Conservation (phyloP, 2,113 vertebrate genomes). For the Casuarius casuarius region DNA sequence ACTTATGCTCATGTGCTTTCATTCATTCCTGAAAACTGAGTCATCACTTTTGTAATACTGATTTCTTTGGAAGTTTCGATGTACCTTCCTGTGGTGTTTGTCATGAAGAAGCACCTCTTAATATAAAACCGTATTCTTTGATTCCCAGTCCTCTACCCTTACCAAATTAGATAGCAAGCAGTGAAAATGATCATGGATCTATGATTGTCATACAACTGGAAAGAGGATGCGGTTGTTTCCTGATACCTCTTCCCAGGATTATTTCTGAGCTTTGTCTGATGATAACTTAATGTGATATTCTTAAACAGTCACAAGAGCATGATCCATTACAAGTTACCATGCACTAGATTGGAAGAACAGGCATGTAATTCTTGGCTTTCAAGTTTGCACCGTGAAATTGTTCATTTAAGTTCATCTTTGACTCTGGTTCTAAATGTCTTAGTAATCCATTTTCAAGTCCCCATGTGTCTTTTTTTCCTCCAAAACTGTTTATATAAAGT, state of each 20-base stretch:
- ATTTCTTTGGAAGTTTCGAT: not conserved
- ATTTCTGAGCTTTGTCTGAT: not conserved
- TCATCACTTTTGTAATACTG: not conserved
- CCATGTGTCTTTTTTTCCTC: not conserved
- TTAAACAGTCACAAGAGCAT: not conserved
- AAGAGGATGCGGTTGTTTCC: not conserved
- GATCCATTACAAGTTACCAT: not conserved
- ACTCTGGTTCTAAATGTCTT: not conserved
- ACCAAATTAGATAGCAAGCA: not conserved
- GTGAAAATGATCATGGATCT: not conserved
- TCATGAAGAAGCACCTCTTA: not conserved
- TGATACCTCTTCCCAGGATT: not conserved
- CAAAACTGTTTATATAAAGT: rapidly evolving
- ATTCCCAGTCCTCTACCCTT: not conserved
- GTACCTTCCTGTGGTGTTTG: not conserved
- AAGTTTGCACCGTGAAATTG: not conserved
- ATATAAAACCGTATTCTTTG: not conserved
- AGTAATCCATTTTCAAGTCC: not conserved
- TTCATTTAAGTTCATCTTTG: not conserved
- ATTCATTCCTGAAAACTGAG: rapidly evolving
- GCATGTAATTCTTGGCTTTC: not conserved
- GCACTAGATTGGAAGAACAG: not conserved
- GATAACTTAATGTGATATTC: not conserved
- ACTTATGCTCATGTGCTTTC: not conserved
- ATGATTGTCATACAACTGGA: not conserved